Conservation (phyloP, 2,888 invertebrate genomes). For the Calliopum simillimum region DNA sequence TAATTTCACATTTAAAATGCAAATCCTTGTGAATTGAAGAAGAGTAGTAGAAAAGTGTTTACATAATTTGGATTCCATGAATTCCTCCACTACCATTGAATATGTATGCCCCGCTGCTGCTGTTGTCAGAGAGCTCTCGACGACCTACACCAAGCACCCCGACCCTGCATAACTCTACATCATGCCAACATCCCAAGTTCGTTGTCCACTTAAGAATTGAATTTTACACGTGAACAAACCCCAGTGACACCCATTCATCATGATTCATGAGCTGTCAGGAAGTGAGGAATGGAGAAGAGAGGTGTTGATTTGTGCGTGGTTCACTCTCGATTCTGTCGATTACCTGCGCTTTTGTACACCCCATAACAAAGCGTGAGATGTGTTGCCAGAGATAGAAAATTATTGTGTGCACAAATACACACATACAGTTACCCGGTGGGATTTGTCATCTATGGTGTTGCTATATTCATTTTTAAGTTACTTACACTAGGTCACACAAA, state of each 20-base stretch:
- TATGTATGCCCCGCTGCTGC: too few species aligned
- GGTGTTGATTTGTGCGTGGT: not conserved
- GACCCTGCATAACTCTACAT: too few species aligned
- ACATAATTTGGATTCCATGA: constrained; percentile 12
- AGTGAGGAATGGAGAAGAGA: too few species aligned
- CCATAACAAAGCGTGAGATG: not conserved
- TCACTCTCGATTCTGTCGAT: constrained; percentile 10
- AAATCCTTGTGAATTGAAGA: not conserved
- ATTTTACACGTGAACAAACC: constrained; percentile 35
- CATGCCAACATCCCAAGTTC: not conserved
- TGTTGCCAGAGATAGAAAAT: too few species aligned
- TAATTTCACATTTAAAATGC: constrained; percentile 14
- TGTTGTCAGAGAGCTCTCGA: too few species aligned
- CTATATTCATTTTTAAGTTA: too few species aligned
- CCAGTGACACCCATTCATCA: constrained; percentile 32
- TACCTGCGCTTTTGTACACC: constrained; percentile 16
- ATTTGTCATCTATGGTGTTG: too few species aligned
- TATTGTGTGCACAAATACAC: not conserved
- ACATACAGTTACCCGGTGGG: not conserved
- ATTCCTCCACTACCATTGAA: too few species aligned
- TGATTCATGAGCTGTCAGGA: constrained; percentile 10
- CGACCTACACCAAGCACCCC: too few species aligned
- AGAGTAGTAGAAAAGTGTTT: not conserved
- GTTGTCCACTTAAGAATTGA: constrained; percentile 21
- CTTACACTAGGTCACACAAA: too few species aligned